Evolutionary conservation across 2,888 invertebrate species (phyloP).

Genomic region (Eledona agricola): DNA sequence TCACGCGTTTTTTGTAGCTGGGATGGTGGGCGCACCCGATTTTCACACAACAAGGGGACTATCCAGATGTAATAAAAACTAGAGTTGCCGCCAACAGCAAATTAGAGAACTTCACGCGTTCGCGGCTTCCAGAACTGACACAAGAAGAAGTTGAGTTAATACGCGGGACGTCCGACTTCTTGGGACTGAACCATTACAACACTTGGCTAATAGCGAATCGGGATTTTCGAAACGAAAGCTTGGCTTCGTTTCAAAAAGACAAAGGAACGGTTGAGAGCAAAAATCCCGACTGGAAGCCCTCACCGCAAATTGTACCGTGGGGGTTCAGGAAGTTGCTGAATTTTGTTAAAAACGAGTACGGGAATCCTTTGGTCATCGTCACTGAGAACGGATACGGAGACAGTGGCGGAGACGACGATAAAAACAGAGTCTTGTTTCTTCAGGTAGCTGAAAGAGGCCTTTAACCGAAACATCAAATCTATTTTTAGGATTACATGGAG

Average conservation of each 20-base stretch:
- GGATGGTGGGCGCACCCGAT: constrained; percentile 65
- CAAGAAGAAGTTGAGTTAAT: constrained; percentile 61
- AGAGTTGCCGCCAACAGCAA: constrained; percentile 60
- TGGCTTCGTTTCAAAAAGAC: constrained; percentile 51
- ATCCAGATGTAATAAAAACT: constrained; percentile 64
- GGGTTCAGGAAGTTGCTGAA: constrained; percentile 68
- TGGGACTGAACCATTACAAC: constrained; percentile 74
- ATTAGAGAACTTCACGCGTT: constrained; percentile 59
- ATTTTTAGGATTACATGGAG: constrained; percentile 59
- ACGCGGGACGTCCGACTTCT: constrained; percentile 68
- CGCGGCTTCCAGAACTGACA: constrained; percentile 63
- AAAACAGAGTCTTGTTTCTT: constrained; percentile 61
- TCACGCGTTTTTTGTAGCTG: constrained; percentile 51
- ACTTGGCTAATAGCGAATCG: constrained; percentile 60
- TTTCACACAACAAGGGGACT: constrained; percentile 63
- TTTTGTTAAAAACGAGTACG: constrained; percentile 60
- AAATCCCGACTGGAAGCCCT: constrained; percentile 65
- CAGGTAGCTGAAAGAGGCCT: constrained; percentile 43
- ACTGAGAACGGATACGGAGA: constrained; percentile 70
- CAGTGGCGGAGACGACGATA: constrained; percentile 65
- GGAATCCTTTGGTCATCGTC: constrained; percentile 67
- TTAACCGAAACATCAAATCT: not conserved
- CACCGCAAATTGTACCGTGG: constrained; percentile 67
- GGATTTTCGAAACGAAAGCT: constrained; percentile 54
- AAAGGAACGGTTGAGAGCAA: constrained; percentile 52